Conservation (phyloP, 1,140 invertebrate species). For the Rhynchophorus ferrugineus region DNA sequence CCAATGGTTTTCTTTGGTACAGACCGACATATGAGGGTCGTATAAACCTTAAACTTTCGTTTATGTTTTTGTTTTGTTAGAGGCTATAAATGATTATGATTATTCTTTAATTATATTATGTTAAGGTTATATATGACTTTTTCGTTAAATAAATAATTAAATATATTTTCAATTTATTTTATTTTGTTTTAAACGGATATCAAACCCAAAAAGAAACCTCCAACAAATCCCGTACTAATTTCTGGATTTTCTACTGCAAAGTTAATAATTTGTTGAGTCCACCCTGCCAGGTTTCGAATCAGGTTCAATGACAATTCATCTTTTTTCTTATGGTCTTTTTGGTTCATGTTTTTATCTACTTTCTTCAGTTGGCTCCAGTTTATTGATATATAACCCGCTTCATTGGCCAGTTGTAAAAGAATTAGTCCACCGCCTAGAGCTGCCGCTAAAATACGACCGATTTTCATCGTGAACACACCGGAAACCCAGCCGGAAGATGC, state of each 20-base stretch:
- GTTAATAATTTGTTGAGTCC: background rate
- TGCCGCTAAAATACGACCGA: background rate
- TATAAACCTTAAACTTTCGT: too few relatives aligned
- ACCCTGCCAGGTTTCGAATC: background rate
- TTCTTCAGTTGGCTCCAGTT: background rate
- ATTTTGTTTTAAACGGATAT: background rate
- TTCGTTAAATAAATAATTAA: too few relatives aligned
- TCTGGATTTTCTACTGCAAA: background rate
- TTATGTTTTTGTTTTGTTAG: too few relatives aligned
- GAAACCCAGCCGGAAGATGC: background rate
- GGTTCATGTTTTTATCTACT: background rate
- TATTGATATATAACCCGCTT: background rate
- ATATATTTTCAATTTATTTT: too few relatives aligned
- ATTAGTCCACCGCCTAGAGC: background rate
- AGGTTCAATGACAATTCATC: too few relatives aligned
- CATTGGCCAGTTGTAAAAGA: background rate
- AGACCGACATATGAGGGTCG: too few relatives aligned
- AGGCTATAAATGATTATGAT: too few relatives aligned
- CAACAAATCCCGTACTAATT: background rate
- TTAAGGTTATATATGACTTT: too few relatives aligned
- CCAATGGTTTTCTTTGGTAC: too few relatives aligned
- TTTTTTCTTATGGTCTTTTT: background rate
- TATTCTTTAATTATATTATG: too few relatives aligned
- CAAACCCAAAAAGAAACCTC: background rate
- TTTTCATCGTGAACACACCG: background rate